phyloP scores from a whole-genome alignment of 2,888 invertebrate species.

The Chymomyza caudatula region DNA sequence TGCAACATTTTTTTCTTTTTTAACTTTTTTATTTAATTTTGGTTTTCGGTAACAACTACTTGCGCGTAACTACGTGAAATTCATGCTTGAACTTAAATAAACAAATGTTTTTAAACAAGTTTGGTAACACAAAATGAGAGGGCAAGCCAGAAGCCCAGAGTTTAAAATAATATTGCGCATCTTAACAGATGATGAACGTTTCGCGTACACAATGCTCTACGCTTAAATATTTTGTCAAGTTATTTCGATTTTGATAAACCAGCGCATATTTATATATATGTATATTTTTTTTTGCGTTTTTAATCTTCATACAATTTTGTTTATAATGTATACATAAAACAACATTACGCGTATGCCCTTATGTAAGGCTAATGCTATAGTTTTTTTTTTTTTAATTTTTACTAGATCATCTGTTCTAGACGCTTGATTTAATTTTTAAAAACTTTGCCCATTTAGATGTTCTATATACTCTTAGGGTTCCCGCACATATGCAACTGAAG shows the following conservation, averaged over 20 bases:
- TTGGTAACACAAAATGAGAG: slow-evolving; percentile 8
- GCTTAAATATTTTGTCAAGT: slow-evolving; percentile 6
- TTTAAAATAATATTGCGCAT: slow-evolving; percentile 30
- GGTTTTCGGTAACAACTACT: slow-evolving; percentile 55
- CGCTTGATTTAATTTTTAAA: background rate
- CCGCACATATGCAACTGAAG: too few species aligned
- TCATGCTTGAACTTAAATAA: slow-evolving; percentile 36
- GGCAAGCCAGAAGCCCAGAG: slow-evolving; percentile 1
- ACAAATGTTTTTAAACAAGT: slow-evolving; percentile 20
- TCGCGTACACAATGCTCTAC: background rate
- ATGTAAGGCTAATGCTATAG: background rate
- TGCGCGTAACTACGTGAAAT: slow-evolving; percentile 52
- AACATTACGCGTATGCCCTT: background rate
- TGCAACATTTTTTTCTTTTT: background rate
- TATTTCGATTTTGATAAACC: background rate
- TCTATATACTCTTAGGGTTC: background rate
- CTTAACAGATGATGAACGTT: slow-evolving; percentile 18
- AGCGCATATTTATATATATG: background rate
- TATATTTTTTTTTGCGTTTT: background rate
- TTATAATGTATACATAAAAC: background rate
- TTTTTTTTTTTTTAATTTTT: background rate
- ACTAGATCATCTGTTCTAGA: background rate
- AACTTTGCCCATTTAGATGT: background rate
- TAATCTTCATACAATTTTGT: background rate
- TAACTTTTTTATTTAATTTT: background rate